Conservation (phyloP, 2,797 vertebrate genomes). For the Sus cebifrons region DNA sequence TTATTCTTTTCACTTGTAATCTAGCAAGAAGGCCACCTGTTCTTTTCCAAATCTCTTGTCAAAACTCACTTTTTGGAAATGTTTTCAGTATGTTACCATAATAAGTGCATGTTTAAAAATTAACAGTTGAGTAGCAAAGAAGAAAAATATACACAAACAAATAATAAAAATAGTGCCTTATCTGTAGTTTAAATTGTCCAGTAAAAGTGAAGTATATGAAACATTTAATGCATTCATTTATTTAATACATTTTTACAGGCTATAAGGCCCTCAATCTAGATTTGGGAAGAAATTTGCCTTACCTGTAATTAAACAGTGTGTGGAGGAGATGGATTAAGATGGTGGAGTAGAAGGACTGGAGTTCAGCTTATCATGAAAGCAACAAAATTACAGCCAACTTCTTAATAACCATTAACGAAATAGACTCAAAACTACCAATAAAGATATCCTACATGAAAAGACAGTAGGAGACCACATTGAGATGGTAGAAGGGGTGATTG, state of each 20-base stretch:
- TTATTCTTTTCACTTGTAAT: slow-evolving; percentile 4
- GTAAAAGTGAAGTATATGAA: neutral
- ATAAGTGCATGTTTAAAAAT: slow-evolving; percentile 37
- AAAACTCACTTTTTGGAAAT: slow-evolving; percentile 26
- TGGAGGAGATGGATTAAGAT: no score
- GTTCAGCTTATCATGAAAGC: no score
- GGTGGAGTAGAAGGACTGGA: no score
- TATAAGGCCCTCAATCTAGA: neutral
- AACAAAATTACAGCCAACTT: no score
- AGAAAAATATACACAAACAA: neutral
- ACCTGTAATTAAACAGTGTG: neutral
- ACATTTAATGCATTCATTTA: neutral
- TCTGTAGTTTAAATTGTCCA: neutral
- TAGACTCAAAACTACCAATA: no score
- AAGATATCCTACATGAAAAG: no score
- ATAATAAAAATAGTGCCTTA: neutral
- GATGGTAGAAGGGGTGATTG: no score
- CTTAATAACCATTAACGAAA: no score
- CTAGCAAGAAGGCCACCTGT: slow-evolving; percentile 9
- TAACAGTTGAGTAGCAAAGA: neutral
- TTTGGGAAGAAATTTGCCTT: neutral
- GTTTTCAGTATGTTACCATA: neutral
- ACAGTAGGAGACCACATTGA: no score
- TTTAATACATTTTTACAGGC: slow-evolving; percentile 15
- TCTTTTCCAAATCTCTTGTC: slow-evolving; percentile 43